Evolutionary conservation across 2,113 vertebrate genomes (phyloP), one percentile per base, ranked within the genome.

Genomic region (Mola mola): DNA sequence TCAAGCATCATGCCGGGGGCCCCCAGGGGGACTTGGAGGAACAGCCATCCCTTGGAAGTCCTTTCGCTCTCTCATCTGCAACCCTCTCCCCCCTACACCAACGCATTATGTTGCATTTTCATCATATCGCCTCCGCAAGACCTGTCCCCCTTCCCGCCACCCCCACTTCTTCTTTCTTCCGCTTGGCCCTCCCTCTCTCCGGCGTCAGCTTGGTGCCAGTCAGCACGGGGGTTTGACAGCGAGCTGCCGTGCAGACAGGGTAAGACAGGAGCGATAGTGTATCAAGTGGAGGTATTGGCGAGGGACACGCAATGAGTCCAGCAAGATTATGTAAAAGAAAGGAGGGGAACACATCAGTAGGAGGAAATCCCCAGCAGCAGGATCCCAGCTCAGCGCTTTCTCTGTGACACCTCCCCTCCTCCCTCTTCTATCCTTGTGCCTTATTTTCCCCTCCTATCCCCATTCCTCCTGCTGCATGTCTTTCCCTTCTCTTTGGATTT

Each of bases 341-440:
- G 20, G 49, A 57, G 44, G 68, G 64, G n/a, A 17, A 56, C 72
- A 78, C 78, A 86, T 90, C 76, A 86, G 33, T 57, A 44, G 46
- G 76, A 90, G 89, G 91, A 89, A 90, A 91, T 85, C 86, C 91
- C 83, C 55, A 38, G 72, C 81, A 80, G 87, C 86, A 90, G 85
- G 73, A 85, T 87, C 81, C 88, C 80, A 75, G 72, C 74, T 90
- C 87, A 86, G 81, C 72, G 26, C 33, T 83, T 87, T 87, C 81
- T 82, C 67, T 21, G 65, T 55, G 61, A 51, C 49, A 44, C 28
- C 8, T 19, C 2, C 47, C 36, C 38, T 46, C 34, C 33, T 29
- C 10, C 13, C 6, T 28, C 7, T 6, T 36, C 34, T 69, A 8
- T 36, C 36, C 16, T 65, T 41, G 12, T 37, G 10, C 55, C 33